A percentile compares a stretch with the other conserved stretches of the same genome.
These are phyloP conservation scores for Bactericera cockerelli DNA, from an alignment of 1,140 invertebrate species.

Conservation along the genomic window DNA sequence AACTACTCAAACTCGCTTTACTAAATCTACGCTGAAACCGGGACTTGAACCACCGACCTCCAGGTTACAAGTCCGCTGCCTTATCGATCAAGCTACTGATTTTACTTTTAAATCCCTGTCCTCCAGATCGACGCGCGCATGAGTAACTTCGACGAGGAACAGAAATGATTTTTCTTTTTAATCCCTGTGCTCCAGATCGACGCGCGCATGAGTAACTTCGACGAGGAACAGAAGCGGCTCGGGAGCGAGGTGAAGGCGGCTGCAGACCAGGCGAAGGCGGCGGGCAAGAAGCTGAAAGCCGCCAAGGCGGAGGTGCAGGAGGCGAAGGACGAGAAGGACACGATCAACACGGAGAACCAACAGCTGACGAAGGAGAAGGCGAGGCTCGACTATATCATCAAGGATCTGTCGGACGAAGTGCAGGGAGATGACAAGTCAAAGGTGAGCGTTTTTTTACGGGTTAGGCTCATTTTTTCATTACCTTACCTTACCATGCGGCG, in stretches of 20 bases:
- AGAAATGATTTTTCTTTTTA: too few species aligned
- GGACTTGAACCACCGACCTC: too few species aligned
- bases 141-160: too few species aligned
- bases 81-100: too few species aligned
- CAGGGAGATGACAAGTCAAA: constrained; percentile 85
- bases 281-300: constrained; percentile 70
- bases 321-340: constrained; percentile 84
- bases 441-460: too few species aligned
- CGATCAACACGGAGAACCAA: constrained; percentile 80
- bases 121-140: too few species aligned
- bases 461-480: too few species aligned
- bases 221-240: constrained; percentile 75
- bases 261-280: constrained; percentile 74
- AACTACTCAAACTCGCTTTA: too few species aligned
- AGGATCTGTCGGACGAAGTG: constrained; percentile 90
- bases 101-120: too few species aligned
- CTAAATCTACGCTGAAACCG: too few species aligned
- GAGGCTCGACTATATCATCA: constrained; percentile 85
- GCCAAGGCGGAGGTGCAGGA: constrained; percentile 72
- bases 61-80: too few species aligned
- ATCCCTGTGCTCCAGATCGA: constrained; percentile 48
- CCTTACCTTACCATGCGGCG: too few species aligned
- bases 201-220: constrained; percentile 71
- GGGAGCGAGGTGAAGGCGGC: constrained; percentile 70
- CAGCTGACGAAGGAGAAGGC: constrained; percentile 89